Percentiles rank a stretch among this genome's conserved stretches.
Evolutionary conservation across 2,113 vertebrate species (phyloP).

Genomic region (Struthidea cinerea): DNA sequence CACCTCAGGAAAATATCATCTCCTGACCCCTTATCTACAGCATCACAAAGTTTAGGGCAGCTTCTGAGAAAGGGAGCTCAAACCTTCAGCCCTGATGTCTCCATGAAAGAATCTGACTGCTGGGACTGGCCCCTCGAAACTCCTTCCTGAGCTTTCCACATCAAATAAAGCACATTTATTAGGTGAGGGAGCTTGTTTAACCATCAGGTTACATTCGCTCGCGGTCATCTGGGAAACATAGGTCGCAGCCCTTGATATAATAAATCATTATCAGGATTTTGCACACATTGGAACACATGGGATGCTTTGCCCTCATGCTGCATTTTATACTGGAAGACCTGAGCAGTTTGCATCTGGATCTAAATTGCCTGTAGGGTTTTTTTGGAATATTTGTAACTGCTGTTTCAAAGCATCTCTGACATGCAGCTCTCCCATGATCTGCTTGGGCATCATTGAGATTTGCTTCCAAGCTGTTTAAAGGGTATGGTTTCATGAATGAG

Average conservation of each 20-base stretch:
- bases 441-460: not conserved
- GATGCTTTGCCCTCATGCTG: slow-evolving; percentile 18
- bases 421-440: not conserved
- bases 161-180: slow-evolving; percentile 37
- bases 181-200: slow-evolving; percentile 45
- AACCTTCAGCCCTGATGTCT: not conserved
- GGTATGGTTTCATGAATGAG: not conserved
- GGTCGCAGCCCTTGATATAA: not conserved
- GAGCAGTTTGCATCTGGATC: slow-evolving; percentile 13
- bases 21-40: not conserved
- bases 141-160: not conserved
- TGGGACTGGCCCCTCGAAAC: not conserved
- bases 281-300: slow-evolving; percentile 11
- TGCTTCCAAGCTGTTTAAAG: not conserved
- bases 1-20: not conserved
- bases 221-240: not conserved
- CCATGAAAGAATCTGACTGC: not conserved
- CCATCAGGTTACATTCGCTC: not conserved
- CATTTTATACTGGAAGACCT: not conserved
- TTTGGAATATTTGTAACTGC: not conserved
- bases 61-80: not conserved
- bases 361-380: not conserved
- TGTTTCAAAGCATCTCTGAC: not conserved
- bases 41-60: not conserved
- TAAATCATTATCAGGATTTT: slow-evolving; percentile 31